Percentiles rank a stretch among this genome's conserved stretches.
Conservation (phyloP, 2,888 invertebrate genomes). For the Lordiphosa andalusiaca region DNA sequence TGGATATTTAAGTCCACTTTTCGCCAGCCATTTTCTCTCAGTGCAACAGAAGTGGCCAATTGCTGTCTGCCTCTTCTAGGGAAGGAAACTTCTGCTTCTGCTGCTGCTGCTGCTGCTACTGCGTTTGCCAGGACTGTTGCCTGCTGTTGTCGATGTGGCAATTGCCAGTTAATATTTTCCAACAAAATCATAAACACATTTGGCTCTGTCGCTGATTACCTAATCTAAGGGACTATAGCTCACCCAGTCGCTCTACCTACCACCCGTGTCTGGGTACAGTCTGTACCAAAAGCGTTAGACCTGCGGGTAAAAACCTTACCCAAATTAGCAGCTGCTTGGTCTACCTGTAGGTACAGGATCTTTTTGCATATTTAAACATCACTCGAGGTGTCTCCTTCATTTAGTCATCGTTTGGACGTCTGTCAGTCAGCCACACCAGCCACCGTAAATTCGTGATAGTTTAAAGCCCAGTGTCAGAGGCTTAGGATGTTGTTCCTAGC, state of each 20-base stretch:
- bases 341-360: too few relatives aligned
- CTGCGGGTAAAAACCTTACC: constrained; percentile 10
- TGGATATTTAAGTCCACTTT: neutral
- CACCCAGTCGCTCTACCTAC: constrained; percentile 4
- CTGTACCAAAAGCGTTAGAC: neutral
- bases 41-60: constrained; percentile 6
- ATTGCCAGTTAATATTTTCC: constrained; percentile 48
- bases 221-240: constrained; percentile 52
- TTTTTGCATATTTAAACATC: too few relatives aligned
- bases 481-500: constrained; percentile 63
- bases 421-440: constrained; percentile 15
- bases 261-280: constrained; percentile 11
- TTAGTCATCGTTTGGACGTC: constrained; percentile 10
- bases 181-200: constrained; percentile 65
- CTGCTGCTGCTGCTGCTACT: constrained; percentile 10
- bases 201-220: constrained; percentile 41
- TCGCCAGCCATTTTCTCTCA: constrained; percentile 3
- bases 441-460: constrained; percentile 28
- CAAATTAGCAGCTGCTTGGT: too few relatives aligned
- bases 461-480: constrained; percentile 10
- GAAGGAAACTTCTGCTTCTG: constrained; percentile 19
- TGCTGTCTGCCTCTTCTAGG: constrained; percentile 20
- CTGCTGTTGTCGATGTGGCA: constrained; percentile 33
- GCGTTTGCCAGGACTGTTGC: constrained; percentile 12
- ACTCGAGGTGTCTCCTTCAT: too few relatives aligned